Conservation (phyloP, 2,888 invertebrate species). For the Alcis repandata region DNA sequence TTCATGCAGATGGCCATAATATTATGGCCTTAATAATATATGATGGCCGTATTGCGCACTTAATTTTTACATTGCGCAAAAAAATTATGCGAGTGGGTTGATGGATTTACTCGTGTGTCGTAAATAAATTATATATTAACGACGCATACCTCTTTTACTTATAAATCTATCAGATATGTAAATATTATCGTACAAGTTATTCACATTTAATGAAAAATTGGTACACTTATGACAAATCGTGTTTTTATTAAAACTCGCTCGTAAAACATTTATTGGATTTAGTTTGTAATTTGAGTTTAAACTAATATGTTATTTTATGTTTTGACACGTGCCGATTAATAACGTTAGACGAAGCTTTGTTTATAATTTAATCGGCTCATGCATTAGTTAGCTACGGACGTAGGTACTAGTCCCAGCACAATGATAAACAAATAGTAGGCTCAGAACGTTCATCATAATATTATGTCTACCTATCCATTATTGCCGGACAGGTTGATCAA, state of each 20-base stretch:
- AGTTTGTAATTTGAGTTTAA: neutral
- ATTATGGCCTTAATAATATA: no score
- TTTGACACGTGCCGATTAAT: neutral
- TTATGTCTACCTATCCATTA: constrained; percentile 14
- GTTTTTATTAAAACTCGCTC: neutral
- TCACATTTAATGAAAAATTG: neutral
- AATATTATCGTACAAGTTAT: no score
- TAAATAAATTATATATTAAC: no score
- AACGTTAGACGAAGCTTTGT: neutral
- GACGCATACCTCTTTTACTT: no score
- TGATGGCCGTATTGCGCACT: no score
- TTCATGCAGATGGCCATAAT: no score
- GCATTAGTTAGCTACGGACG: no score
- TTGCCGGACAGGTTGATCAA: constrained; percentile 9
- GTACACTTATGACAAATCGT: neutral
- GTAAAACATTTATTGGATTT: constrained; percentile 6
- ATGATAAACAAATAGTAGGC: constrained; percentile 3
- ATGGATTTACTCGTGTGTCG: no score
- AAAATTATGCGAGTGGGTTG: no score
- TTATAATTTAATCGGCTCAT: neutral
- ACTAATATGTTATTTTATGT: neutral
- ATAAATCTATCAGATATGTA: no score
- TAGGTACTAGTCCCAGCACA: neutral
- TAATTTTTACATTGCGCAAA: no score
- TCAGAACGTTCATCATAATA: constrained; percentile 12